Percentiles rank a stretch among this genome's conserved stretches.
Conservation (phyloP, 2,888 invertebrate genomes). For the Lepetodrilus schrolli region DNA sequence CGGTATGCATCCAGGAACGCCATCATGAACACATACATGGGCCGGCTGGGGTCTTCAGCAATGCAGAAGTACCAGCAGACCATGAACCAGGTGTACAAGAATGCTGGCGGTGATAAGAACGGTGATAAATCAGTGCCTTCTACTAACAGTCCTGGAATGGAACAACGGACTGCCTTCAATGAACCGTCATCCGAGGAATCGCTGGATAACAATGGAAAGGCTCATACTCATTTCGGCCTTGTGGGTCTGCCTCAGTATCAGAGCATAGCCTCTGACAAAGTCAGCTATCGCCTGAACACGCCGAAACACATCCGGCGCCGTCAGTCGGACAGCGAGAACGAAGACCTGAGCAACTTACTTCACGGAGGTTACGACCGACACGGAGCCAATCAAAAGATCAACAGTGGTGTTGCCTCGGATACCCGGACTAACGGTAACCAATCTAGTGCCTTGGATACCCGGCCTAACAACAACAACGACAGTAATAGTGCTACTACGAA, state of each 20-base stretch:
- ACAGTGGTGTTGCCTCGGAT: constrained; percentile 36
- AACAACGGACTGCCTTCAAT: constrained; percentile 33
- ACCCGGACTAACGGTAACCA: no score
- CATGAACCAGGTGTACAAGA: constrained; percentile 63
- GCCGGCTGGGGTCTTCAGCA: constrained; percentile 60
- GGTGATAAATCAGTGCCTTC: constrained; percentile 1
- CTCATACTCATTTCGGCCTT: constrained; percentile 51
- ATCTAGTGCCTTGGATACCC: constrained; percentile 29
- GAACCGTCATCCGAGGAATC: constrained; percentile 39
- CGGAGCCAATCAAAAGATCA: constrained; percentile 39
- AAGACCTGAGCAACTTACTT: constrained; percentile 57
- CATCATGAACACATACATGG: constrained; percentile 74
- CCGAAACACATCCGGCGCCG: constrained; percentile 68
- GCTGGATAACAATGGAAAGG: constrained; percentile 23
- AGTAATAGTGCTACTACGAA: constrained; percentile 34
- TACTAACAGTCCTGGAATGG: background rate
- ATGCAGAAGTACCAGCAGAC: constrained; percentile 69
- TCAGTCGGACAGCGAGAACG: constrained; percentile 70
- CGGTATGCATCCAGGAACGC: constrained; percentile 73
- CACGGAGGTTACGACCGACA: constrained; percentile 26
- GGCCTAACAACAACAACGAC: constrained; percentile 36
- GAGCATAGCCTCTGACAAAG: constrained; percentile 68
- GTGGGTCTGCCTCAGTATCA: constrained; percentile 61
- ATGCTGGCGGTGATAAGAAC: constrained; percentile 28
- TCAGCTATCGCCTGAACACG: constrained; percentile 68